phyloP scores from a whole-genome alignment of 2,797 vertebrate species.

The Sebastes nivosus region DNA sequence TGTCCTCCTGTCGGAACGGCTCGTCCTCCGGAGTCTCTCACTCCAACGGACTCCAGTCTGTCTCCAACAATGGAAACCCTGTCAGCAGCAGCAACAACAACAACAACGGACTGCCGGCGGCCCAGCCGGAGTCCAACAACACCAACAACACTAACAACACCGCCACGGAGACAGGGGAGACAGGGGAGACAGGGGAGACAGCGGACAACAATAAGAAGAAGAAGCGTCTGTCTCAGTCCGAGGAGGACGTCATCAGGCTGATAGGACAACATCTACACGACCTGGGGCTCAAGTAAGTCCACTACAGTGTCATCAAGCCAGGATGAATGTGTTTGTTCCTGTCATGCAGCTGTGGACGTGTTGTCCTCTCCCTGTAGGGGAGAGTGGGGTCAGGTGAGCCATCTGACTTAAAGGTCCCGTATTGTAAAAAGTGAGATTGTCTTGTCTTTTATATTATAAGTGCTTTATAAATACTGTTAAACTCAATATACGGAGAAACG shows the following conservation, averaged over 20 bases:
- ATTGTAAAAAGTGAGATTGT: no score
- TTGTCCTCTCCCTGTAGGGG: no score
- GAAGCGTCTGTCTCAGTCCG: constrained; percentile 91
- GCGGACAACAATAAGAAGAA: constrained; percentile 85
- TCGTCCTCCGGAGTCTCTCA: constrained; percentile 69
- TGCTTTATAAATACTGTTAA: no score
- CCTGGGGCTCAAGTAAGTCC: constrained; percentile 94
- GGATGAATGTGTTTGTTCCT: background rate
- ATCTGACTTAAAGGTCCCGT: no score
- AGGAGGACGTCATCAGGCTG: constrained; percentile 95
- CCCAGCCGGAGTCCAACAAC: constrained; percentile 28
- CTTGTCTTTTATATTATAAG: no score
- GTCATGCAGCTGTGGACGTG: background rate
- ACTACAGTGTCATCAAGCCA: background rate
- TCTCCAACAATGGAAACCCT: constrained; percentile 76
- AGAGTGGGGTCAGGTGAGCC: no score
- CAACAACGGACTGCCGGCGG: constrained; percentile 57
- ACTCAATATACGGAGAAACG: no score
- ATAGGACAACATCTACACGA: constrained; percentile 96
- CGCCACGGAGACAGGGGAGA: no score
- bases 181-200: no score
- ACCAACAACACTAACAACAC: no score
- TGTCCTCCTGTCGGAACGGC: constrained; percentile 73
- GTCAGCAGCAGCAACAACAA: constrained; percentile 81
- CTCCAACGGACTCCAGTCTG: constrained; percentile 76